A percentile compares a stretch with the other conserved stretches of the same genome.
These are phyloP conservation scores for Ptilorrhoa leucosticta DNA, from an alignment of 2,113 vertebrate species.

Conservation along the genomic window DNA sequence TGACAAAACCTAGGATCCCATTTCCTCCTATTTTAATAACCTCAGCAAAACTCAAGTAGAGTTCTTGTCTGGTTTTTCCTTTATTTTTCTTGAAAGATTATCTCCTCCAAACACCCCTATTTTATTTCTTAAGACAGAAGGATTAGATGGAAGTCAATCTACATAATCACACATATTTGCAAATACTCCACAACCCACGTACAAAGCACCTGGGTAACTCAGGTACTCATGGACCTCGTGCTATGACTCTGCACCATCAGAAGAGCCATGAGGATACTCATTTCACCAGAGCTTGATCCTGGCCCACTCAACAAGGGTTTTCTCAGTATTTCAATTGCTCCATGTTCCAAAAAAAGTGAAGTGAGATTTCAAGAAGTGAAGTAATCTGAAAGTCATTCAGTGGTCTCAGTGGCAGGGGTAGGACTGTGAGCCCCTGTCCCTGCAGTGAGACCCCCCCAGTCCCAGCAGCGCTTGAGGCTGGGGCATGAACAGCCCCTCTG, in stretches of 20 bases:
- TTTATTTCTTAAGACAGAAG: not conserved
- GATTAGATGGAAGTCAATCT: not conserved
- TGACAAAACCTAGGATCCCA: not conserved
- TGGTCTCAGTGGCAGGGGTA: not conserved
- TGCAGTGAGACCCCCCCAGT: not conserved
- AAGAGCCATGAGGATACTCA: fast-evolving
- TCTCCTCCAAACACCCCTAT: not conserved
- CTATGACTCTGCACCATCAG: not conserved
- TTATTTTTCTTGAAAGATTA: not conserved
- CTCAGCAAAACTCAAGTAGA: not conserved
- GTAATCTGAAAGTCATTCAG: not conserved
- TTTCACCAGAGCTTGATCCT: not conserved
- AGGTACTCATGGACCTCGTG: not conserved
- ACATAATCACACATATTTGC: not conserved
- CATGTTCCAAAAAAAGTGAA: fast-evolving
- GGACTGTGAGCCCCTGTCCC: not conserved
- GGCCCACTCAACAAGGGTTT: not conserved
- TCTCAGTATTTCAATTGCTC: not conserved
- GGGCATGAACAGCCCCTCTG: not conserved
- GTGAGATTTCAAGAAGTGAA: not conserved
- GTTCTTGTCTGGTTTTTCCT: not conserved
- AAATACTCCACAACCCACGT: not conserved
- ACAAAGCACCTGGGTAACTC: not conserved
- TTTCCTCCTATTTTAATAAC: slow-evolving; percentile 29
- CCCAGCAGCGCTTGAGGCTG: fast-evolving